Base-by-base conservation (phyloP, 2,888 invertebrate species). In the Megaustenia siamemsis region DNA sequence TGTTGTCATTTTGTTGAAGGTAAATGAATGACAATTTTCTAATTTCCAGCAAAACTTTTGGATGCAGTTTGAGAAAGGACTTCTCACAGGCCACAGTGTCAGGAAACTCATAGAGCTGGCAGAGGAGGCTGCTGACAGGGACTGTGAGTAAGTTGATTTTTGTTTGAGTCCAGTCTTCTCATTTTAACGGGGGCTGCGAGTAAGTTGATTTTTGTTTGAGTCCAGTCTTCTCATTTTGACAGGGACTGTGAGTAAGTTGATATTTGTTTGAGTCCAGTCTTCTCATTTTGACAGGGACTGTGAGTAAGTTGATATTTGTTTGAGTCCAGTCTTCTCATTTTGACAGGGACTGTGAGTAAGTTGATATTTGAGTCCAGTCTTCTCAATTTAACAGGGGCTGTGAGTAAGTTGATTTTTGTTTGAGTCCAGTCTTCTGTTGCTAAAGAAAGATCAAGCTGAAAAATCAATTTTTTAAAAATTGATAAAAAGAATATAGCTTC, bases 51-150 rank as follows among this genome's bases (percentile, higher is more conserved):
- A 94, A 86, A 96, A 95, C 0, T 96, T 95, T 89, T 95, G 96
- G 95, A 93, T 95, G 0, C 96, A 96, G 90, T 96, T 95, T 88
- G 96, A 96, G 88, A 95, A 95, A 83, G 96, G 96, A 0, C 95
- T 96, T 93, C 94, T 96, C 86, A 95, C 95, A 75, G 95, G 95
- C 84, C 95, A 95, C 6, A 95, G 95, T 0, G 95, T 96, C 0
- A 93, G 95, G 71, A 93, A 95, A 0, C 91, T 96, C 24, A 95
- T 95, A 8, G 95, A 95, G 83, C 88, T 90, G 78, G 90, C 93
- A 10, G 93, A 94, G 49, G 88, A 87, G 6, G 92, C 93, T 10
- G 88, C 91, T 8, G 93, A 93, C 85, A 89, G 86, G 40, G 89
- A 90, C 78, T 90, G 90, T 35, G 89, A 89, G 91, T 91, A 88